Base-by-base conservation (phyloP, 2,888 invertebrate genomes). In the Stenichneumon culpator region DNA sequence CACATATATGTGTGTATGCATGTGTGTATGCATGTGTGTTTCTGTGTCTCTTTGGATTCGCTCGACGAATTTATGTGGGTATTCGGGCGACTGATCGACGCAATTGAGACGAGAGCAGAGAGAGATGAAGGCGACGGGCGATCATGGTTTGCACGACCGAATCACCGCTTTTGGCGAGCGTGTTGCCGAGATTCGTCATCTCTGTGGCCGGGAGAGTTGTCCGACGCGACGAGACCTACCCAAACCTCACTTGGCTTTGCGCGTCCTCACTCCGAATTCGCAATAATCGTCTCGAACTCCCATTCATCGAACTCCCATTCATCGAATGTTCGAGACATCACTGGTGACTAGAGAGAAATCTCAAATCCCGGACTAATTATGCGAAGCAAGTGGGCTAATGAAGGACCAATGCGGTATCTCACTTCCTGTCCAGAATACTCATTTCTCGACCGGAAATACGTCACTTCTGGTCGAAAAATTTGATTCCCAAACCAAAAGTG, bases 131-230 rank as follows among this genome's bases (percentile, higher is more conserved):
- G 25, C 57, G 57, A 57, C 25, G 44, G 14, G 14, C 19, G 11
- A 25, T n/a, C 52, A n/a, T 9, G 11, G 19, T 54, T 72, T 36
- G 52, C 19, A 7, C 16, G 16, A 28, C 25, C 25, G 28, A 32
- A 7, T 63, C 60, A 16, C n/a, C 7, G 74, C 28, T 78, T 79
- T 70, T 19, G 60, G 75, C 52, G 80, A 47, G 50, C 19, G 44
- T 57, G 16, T 67, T 75, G 19, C 60, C 11, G 70, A 84, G 77
- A 86, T 87, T 85, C 83, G 87, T 89, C 86, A 88, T 84, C 69
- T 63, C 47, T 74, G 82, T 80, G 79, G 86, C 63, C 63, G n/a
- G 28, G 32, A 32, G 60, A 63, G 32, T 32, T n/a, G 60, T 28
- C 60, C 60, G 60, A 32, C 32, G 60, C 60, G 60, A 60, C 60